Evolutionary conservation across 2,888 invertebrate species (phyloP).

Genomic region (Zelleria hepariella): DNA sequence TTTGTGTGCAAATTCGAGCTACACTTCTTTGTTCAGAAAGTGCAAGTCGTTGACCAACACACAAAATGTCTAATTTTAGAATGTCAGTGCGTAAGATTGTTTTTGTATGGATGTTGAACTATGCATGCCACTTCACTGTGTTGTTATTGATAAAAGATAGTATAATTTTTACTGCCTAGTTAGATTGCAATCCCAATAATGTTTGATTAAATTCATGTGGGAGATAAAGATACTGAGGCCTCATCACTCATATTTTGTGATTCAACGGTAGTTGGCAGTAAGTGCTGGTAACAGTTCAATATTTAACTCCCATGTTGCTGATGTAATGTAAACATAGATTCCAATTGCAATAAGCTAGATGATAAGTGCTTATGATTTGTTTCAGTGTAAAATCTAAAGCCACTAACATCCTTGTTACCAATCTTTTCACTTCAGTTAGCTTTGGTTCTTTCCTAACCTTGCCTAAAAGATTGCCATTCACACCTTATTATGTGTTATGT

Average conservation of each 20-base stretch:
- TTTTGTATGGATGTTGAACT: neutral
- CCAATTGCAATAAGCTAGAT: neutral
- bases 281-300: neutral
- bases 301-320: neutral
- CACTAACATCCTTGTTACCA: too few species aligned
- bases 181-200: too few species aligned
- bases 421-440: too few species aligned
- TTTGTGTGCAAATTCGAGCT: neutral
- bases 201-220: too few species aligned
- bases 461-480: too few species aligned
- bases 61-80: slow-evolving; percentile 48
- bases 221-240: too few species aligned
- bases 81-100: slow-evolving; percentile 17
- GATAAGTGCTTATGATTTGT: neutral
- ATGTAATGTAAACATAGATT: neutral
- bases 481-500: too few species aligned
- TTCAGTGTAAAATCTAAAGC: neutral
- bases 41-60: slow-evolving; percentile 51
- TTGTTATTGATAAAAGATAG: neutral
- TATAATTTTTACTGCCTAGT: neutral
- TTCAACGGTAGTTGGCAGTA: neutral
- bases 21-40: slow-evolving; percentile 52
- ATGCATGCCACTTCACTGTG: neutral
- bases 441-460: too few species aligned
- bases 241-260: too few species aligned